Conservation (phyloP, 1,140 invertebrate species). For the Anoplophora glabripennis region DNA sequence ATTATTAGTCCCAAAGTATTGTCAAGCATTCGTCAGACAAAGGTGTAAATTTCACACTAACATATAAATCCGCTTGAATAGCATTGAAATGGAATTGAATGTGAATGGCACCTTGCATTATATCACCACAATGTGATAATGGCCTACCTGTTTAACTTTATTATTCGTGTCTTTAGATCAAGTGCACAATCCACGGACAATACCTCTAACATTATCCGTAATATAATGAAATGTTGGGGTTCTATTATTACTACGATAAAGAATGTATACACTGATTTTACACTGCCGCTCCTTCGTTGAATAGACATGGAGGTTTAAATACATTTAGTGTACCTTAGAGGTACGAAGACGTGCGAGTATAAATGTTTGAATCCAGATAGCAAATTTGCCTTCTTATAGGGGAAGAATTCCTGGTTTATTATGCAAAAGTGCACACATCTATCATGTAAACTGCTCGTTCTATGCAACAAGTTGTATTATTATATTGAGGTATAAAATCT, state of each 20-base stretch:
- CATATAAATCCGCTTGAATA: slow-evolving; percentile 30
- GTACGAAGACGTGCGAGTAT: slow-evolving; percentile 14
- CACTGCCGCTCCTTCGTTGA: slow-evolving; percentile 33
- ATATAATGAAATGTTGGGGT: slow-evolving; percentile 45
- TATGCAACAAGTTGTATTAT: slow-evolving; percentile 15
- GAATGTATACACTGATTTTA: slow-evolving; percentile 44
- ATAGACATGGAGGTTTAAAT: slow-evolving; percentile 30
- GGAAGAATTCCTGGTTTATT: slow-evolving; percentile 15
- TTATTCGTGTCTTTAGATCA: slow-evolving; percentile 45
- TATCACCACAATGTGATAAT: slow-evolving; percentile 42
- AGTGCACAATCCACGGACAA: slow-evolving; percentile 45
- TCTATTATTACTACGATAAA: slow-evolving; percentile 40
- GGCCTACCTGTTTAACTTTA: slow-evolving; percentile 45
- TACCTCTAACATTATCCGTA: slow-evolving; percentile 40
- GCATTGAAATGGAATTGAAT: slow-evolving; percentile 35
- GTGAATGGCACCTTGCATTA: slow-evolving; percentile 37
- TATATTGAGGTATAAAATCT: too few species aligned
- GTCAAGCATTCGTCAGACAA: slow-evolving; percentile 21
- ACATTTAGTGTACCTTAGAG: too few species aligned
- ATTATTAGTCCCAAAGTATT: too few species aligned
- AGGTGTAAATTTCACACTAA: slow-evolving; percentile 33
- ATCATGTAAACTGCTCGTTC: slow-evolving; percentile 6
- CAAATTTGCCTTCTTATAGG: slow-evolving; percentile 17
- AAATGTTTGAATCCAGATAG: slow-evolving; percentile 19
- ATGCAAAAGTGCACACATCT: slow-evolving; percentile 18